Evolutionary conservation across 2,113 vertebrate genomes (phyloP).

Genomic region (Grallaria varia): DNA sequence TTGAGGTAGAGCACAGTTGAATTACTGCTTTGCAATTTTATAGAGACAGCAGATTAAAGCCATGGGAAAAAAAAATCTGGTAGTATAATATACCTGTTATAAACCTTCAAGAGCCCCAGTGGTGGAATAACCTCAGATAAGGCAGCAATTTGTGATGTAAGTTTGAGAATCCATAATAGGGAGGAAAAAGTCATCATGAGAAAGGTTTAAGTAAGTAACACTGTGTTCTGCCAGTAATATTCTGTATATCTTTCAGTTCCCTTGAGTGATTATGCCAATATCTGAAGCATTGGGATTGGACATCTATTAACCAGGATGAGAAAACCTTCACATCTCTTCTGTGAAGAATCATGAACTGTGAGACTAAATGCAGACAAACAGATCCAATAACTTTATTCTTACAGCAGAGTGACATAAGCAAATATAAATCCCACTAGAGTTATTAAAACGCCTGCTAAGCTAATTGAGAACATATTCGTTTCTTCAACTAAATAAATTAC

Average conservation of each 20-base stretch:
- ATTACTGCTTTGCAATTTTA: slow-evolving; percentile 4
- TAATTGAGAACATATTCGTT: slow-evolving; percentile 75
- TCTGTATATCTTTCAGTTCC: not conserved
- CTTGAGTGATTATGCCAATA: slow-evolving; percentile 32
- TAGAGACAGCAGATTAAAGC: slow-evolving; percentile 26
- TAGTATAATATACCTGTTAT: not conserved
- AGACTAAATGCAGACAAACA: slow-evolving; percentile 50
- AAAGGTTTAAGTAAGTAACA: not conserved
- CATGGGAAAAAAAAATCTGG: not conserved
- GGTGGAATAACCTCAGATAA: slow-evolving; percentile 25
- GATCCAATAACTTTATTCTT: slow-evolving; percentile 55
- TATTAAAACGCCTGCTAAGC: slow-evolving; percentile 68
- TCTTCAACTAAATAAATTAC: slow-evolving; percentile 77
- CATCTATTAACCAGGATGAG: slow-evolving; percentile 54
- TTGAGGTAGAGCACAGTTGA: not conserved
- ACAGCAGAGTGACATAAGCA: slow-evolving; percentile 62
- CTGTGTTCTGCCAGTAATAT: not conserved
- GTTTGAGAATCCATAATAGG: not conserved
- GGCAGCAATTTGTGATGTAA: slow-evolving; percentile 15
- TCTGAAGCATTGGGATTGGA: not conserved
- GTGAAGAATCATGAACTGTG: slow-evolving; percentile 27
- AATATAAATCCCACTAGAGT: slow-evolving; percentile 70
- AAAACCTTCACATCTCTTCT: slow-evolving; percentile 44
- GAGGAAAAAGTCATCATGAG: not conserved
- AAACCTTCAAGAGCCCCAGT: not conserved